Percentiles rank a stretch among this genome's conserved stretches.
Evolutionary conservation across 2,113 vertebrate species (phyloP).

Genomic region (Pungitius pungitius): DNA sequence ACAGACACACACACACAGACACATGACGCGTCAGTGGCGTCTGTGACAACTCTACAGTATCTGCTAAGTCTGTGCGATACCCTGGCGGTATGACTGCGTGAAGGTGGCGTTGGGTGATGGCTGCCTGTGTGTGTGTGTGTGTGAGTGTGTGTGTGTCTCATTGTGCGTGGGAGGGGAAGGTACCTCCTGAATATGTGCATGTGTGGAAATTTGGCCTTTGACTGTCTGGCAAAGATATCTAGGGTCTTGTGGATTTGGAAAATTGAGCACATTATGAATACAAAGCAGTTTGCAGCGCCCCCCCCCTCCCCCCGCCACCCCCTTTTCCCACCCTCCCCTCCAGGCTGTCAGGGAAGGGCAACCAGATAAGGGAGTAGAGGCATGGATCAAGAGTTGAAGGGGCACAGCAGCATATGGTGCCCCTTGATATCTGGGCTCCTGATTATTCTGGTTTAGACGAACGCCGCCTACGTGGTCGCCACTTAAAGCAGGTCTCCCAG

Average conservation of each 20-base stretch:
- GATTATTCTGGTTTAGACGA: slow-evolving; percentile 24
- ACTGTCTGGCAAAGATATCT: slow-evolving; percentile 39
- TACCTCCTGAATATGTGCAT: background rate
- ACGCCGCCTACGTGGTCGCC: slow-evolving; percentile 15
- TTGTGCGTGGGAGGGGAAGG: background rate
- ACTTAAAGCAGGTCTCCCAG: background rate
- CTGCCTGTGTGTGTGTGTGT: background rate
- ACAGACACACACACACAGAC: background rate
- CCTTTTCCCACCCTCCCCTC: slow-evolving; percentile 1
- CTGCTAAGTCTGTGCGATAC: slow-evolving; percentile 46
- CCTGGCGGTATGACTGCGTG: slow-evolving; percentile 23
- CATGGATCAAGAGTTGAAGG: slow-evolving; percentile 63
- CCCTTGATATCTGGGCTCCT: slow-evolving; percentile 49
- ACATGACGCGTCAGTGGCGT: slow-evolving; percentile 40
- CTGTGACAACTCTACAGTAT: slow-evolving; percentile 50
- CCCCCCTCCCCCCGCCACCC: slow-evolving; percentile 37
- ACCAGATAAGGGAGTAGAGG: slow-evolving; percentile 51
- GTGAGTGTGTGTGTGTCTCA: background rate
- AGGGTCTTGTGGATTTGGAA: slow-evolving; percentile 41
- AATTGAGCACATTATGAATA: slow-evolving; percentile 33
- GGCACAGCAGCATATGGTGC: slow-evolving; percentile 62
- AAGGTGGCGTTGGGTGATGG: background rate
- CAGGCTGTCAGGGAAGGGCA: slow-evolving; percentile 42
- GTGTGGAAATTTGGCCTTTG: slow-evolving; percentile 28
- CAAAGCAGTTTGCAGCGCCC: slow-evolving; percentile 26